Evolutionary conservation across 2,888 invertebrate species (phyloP), one percentile per base, ranked within the genome.

Genomic region (Lordiphosa fenestrarum): DNA sequence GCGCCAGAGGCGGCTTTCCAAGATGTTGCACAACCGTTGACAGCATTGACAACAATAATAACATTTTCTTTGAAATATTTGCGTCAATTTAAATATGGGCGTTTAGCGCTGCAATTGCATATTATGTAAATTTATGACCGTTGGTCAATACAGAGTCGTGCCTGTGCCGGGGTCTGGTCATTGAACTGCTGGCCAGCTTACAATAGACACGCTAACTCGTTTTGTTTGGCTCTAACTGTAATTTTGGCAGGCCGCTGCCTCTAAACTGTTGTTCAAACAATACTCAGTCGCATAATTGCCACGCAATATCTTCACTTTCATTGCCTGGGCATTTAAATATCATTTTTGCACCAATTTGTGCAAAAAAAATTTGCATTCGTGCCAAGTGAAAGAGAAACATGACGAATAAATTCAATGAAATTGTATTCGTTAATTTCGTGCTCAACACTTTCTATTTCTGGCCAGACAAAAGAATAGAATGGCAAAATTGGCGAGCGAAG

Each of bases 381-480:
- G 57, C 59, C 64, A 67, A 70, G 64, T 67, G 73, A 73, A 73
- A 65, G 60, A 72, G 59, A 60, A 61, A 68, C 60, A 51, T 55
- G 53, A 53, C 53, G 52, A 54, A 46, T 55, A 38, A 58, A 38
- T 48, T 47, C 53, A 66, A 64, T 73, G 53, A 59, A 47, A 59
- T 58, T 46, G 42, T 39, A 41, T 75, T 60, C 52, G 50, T 39
- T 56, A 44, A 60, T 47, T 40, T 57, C 15, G 15, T 55, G 41
- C 19, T 40, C 69, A 58, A 62, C 58, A 81, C 75, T 75, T 75
- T 75, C 81, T 75, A 70, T 75, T 75, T 75, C 75, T 39, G 65
- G 58, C 47, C 39, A 53, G 51, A 77, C 71, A 81, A 77, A 73
- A 81, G 82, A 81, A 81, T 73, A 75, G 75, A 75, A 75, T 81